Evolutionary conservation across 1,140 invertebrate species (phyloP), one percentile per base, ranked within the genome.

Genomic region (Pseudomyrmex flavicornis): DNA sequence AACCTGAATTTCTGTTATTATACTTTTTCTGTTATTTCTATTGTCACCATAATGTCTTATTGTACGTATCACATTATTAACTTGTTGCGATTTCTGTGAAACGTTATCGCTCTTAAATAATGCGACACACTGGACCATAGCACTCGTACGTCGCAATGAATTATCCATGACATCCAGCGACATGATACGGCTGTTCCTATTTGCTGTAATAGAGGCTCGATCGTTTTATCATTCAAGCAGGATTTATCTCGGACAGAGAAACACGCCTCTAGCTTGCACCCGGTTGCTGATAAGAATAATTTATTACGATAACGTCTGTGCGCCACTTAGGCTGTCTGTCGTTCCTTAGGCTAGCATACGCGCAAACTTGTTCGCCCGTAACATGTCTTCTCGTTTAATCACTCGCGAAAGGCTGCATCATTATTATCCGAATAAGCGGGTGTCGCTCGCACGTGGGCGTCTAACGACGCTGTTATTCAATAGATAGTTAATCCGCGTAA

Each of bases 231-330:
- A 80, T 80, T 80, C 76, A 44, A 59, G 54, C 70, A 80, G 54
- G 44, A 80, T 80, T 80, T 80, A 80, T 80, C 76, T 70, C 66
- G 66, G 76, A 80, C 76, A 80, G 76, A 65, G 65, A 70, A 70
- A 84, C 85, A 87, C 73, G 75, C 86, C 82, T 84, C 58, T 65
- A 68, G 74, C 70, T 26, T 59, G 58, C 69, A 56, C 46, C 58
- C 69, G 50, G 82, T 48, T 62, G 54, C 58, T 77, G 86, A 88
- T 88, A 88, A 88, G 85, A 72, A 79, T 84, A 86, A 79, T 86
- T 77, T 88, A 87, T 77, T 88, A 80, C 75, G 86, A 88, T 88
- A 88, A 88, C 82, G 76, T 50, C 58, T 26, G 46, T 50, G 15
- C 22, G 15, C 35, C 35, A 59, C 20, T 22, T 20, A 15, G 20